Percentiles rank a stretch among this genome's conserved stretches.
These are phyloP conservation scores for Gobio occitaniae DNA, from an alignment of 2,797 vertebrate genomes.

Conservation along the genomic window DNA sequence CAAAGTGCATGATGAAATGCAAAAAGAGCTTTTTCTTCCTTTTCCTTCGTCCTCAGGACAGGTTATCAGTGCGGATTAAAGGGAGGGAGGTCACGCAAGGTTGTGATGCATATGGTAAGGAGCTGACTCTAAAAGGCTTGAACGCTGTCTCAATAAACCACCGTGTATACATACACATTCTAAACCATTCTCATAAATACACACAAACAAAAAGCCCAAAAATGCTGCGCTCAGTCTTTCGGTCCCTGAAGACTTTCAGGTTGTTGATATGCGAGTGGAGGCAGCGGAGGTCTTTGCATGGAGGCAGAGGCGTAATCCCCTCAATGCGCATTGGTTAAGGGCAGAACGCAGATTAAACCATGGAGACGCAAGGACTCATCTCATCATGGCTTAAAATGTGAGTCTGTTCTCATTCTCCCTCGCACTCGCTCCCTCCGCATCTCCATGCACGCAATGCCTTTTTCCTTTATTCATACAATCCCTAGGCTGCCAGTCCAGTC, in stretches of 20 bases:
- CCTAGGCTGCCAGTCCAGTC: background rate
- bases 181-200: conserved; percentile 4
- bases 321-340: conserved; percentile 64
- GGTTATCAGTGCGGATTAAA: conserved; percentile 40
- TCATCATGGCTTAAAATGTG: conserved; percentile 67
- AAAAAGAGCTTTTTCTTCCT: conserved; percentile 1
- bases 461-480: conserved; percentile 33
- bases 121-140: conserved; percentile 10
- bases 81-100: conserved; percentile 35
- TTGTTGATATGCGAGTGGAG: conserved; percentile 31
- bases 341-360: conserved; percentile 70
- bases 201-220: conserved; percentile 21
- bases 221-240: conserved; percentile 18
- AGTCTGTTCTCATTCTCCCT: conserved; percentile 22
- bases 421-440: background rate
- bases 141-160: background rate
- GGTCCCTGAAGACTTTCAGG: conserved; percentile 37
- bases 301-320: conserved; percentile 51
- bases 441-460: background rate
- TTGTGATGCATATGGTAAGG: conserved; percentile 31
- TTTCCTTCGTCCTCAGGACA: conserved; percentile 1
- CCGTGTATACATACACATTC: background rate
- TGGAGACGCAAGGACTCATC: conserved; percentile 67
- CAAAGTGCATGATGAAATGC: background rate
- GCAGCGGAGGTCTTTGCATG: conserved; percentile 41